phyloP scores from a whole-genome alignment of 2,113 vertebrate genomes.

The Rhombomys opimus region DNA sequence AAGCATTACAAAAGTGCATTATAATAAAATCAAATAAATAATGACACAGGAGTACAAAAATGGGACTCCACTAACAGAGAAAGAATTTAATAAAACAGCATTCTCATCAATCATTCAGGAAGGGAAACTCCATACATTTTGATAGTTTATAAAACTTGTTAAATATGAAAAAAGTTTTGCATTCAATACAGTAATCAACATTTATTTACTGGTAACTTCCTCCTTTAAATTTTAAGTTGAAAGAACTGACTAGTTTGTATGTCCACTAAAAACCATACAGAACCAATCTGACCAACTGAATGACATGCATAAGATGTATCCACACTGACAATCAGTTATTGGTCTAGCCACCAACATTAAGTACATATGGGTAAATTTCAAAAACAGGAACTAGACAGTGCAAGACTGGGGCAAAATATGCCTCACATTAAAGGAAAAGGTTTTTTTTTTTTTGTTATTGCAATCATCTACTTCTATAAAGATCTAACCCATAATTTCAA shows the following conservation, averaged over 20 bases:
- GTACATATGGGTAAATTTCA: conserved; percentile 45
- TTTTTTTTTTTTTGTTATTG: conserved; percentile 63
- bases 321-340: neutral
- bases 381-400: conserved; percentile 57
- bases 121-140: conserved; percentile 57
- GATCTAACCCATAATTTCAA: conserved; percentile 52
- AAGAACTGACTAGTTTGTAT: conserved; percentile 22
- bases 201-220: conserved; percentile 50
- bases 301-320: conserved; percentile 30
- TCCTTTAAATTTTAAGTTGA: conserved; percentile 45
- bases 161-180: conserved; percentile 35
- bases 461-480: conserved; percentile 60
- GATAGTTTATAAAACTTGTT: conserved; percentile 61
- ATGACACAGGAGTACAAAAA: conserved; percentile 68
- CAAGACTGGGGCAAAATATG: conserved; percentile 58
- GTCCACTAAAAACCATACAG: conserved; percentile 26
- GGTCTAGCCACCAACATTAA: conserved; percentile 2
- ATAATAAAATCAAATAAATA: conserved; percentile 61
- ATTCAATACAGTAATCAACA: conserved; percentile 39
- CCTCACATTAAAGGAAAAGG: conserved; percentile 25
- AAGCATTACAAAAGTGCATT: conserved; percentile 24
- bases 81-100: conserved; percentile 68
- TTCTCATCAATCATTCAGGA: conserved; percentile 54
- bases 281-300: conserved; percentile 18
- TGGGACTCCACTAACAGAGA: conserved; percentile 48